phyloP scores from a whole-genome alignment of 2,888 invertebrate genomes.

The Pristionchus mayeri region DNA sequence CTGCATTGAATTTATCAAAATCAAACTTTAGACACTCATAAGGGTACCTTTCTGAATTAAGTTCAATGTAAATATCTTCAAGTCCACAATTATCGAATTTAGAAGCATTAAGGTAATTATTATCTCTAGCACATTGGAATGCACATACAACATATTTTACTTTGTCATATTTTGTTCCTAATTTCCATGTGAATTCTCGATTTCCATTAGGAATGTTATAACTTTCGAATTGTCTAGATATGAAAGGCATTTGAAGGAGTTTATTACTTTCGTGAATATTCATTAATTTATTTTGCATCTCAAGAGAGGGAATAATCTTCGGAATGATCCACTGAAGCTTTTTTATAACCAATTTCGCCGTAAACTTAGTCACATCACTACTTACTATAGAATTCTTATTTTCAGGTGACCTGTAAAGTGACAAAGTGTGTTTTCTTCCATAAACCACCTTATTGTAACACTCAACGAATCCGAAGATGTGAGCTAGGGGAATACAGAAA shows the following conservation, averaged over 20 bases:
- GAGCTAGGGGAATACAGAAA: neutral
- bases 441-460: neutral
- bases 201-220: slow-evolving; percentile 67
- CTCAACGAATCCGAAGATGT: neutral
- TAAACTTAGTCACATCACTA: neutral
- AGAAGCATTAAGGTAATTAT: slow-evolving; percentile 62
- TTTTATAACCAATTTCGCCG: slow-evolving; percentile 56
- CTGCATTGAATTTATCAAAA: slow-evolving; percentile 46
- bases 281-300: neutral
- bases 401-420: neutral
- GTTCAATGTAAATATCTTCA: slow-evolving; percentile 64
- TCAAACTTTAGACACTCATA: neutral
- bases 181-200: slow-evolving; percentile 66
- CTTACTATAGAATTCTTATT: neutral
- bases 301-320: slow-evolving; percentile 59
- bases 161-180: slow-evolving; percentile 55
- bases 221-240: slow-evolving; percentile 64
- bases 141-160: neutral
- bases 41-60: slow-evolving; percentile 61
- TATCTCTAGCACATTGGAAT: slow-evolving; percentile 49
- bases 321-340: slow-evolving; percentile 67
- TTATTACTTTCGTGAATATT: neutral
- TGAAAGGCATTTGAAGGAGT: slow-evolving; percentile 25
- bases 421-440: neutral
- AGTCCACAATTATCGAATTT: slow-evolving; percentile 64